Conservation (phyloP, 2,888 invertebrate genomes). For the Girardia tigrina region DNA sequence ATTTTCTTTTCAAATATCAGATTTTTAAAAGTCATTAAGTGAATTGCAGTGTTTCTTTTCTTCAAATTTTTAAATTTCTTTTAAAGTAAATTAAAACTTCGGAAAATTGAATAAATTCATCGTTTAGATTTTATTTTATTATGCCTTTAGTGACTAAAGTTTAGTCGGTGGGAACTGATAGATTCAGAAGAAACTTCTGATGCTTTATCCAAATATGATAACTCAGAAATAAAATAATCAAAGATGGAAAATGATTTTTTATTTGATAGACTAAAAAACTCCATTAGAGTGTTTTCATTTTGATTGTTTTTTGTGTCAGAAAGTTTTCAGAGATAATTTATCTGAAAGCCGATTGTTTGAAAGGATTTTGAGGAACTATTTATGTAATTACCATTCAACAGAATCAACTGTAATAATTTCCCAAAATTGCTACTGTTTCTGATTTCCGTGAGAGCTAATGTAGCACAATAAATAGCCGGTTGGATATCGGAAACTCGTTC, state of each 20-base stretch:
- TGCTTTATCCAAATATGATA: constrained; percentile 76
- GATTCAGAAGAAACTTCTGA: constrained; percentile 55
- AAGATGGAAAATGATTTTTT: too few relatives aligned
- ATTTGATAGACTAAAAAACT: too few relatives aligned
- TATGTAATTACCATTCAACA: constrained; percentile 86
- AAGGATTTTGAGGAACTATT: constrained; percentile 84
- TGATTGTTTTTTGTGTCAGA: constrained; percentile 66
- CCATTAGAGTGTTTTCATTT: constrained; percentile 76
- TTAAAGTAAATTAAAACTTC: too few relatives aligned
- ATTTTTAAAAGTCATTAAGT: too few relatives aligned
- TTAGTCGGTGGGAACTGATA: too few relatives aligned
- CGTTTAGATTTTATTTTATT: too few relatives aligned
- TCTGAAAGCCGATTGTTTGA: constrained; percentile 82
- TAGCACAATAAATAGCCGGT: constrained; percentile 57
- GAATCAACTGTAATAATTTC: constrained; percentile 70
- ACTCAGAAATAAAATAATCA: constrained; percentile 73
- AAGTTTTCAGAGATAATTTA: constrained; percentile 65
- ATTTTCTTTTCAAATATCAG: too few relatives aligned
- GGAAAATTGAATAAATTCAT: too few relatives aligned
- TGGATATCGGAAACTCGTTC: constrained; percentile 75
- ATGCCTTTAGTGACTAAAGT: too few relatives aligned
- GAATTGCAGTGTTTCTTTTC: too few relatives aligned
- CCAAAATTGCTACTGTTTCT: constrained; percentile 67
- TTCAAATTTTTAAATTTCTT: too few relatives aligned
- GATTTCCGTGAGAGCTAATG: constrained; percentile 35